Percentiles rank a stretch among this genome's conserved stretches.
Conservation (phyloP, 30 jellyfish, hydroid and myxozoan species). For the Chrysaora quinquecirrha region DNA sequence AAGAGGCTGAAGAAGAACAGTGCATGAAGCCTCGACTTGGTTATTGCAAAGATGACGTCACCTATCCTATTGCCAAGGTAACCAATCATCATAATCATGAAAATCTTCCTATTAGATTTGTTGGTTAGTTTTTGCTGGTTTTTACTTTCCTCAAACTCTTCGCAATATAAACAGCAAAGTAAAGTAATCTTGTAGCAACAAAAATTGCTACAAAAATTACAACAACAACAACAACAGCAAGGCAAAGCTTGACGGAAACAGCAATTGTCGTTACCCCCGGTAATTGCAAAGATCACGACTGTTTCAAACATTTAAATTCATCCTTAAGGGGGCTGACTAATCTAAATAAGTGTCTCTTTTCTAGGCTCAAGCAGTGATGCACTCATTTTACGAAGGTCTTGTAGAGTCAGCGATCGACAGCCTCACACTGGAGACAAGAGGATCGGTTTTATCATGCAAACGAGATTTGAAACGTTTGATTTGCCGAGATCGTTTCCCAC, state of each 20-base stretch:
- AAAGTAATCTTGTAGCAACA: no score
- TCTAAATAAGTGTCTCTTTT: neutral
- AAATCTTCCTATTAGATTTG: no score
- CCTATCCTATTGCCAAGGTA: slow-evolving; percentile 62
- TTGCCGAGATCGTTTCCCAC: slow-evolving; percentile 66
- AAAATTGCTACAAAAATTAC: no score
- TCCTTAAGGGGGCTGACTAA: neutral
- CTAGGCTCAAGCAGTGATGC: slow-evolving; percentile 45
- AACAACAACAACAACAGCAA: no score
- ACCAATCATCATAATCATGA: neutral
- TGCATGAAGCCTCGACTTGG: slow-evolving; percentile 46
- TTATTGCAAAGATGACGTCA: slow-evolving; percentile 45
- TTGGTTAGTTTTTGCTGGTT: neutral
- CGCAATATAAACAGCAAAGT: neutral
- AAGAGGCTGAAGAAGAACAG: slow-evolving; percentile 3
- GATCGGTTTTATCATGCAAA: slow-evolving; percentile 24
- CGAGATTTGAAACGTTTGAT: slow-evolving; percentile 16
- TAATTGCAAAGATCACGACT: neutral
- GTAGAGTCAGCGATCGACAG: slow-evolving; percentile 42
- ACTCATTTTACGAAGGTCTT: slow-evolving; percentile 51
- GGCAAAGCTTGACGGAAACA: no score
- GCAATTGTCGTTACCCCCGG: no score
- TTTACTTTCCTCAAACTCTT: neutral
- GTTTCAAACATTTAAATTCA: neutral
- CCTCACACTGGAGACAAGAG: slow-evolving; percentile 21